Evolutionary conservation across 2,888 invertebrate species (phyloP).

Genomic region (Mythimna albipuncta): DNA sequence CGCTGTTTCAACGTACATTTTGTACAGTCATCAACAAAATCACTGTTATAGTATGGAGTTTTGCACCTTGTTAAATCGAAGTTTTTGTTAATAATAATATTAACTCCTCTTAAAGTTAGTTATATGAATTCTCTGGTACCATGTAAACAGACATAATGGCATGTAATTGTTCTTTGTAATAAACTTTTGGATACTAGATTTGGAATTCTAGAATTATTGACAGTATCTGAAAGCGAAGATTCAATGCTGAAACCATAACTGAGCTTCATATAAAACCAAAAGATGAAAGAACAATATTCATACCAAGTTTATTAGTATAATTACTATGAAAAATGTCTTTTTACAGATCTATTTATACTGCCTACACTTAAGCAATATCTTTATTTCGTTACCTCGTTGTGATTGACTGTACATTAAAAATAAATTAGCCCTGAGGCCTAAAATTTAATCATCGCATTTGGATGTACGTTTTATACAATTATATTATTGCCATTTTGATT

Average conservation of each 20-base stretch:
- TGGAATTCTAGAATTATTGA: background rate
- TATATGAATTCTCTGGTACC: background rate
- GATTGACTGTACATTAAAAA: conserved; percentile 66
- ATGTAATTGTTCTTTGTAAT: background rate
- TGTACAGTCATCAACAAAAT: conserved; percentile 62
- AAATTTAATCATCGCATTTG: conserved; percentile 64
- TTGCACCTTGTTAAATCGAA: conserved; percentile 10
- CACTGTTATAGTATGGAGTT: conserved; percentile 22
- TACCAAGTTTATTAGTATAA: conserved; percentile 2
- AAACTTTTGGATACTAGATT: background rate
- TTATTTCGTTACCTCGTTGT: conserved; percentile 51
- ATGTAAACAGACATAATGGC: conserved; percentile 13
- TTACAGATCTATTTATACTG: conserved; percentile 12
- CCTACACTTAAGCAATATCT: conserved; percentile 10
- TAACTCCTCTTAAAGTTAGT: conserved; percentile 6
- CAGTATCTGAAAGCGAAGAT: background rate
- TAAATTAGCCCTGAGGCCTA: conserved; percentile 74
- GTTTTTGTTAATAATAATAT: conserved; percentile 18
- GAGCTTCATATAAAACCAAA: background rate
- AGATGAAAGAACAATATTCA: background rate
- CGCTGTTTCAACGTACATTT: conserved; percentile 59
- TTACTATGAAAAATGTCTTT: conserved; percentile 14
- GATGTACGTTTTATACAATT: conserved; percentile 67
- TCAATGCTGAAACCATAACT: background rate
- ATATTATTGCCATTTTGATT: conserved; percentile 70